Conservation (phyloP, 2,113 vertebrate species). For the Theristicus caerulescens region DNA sequence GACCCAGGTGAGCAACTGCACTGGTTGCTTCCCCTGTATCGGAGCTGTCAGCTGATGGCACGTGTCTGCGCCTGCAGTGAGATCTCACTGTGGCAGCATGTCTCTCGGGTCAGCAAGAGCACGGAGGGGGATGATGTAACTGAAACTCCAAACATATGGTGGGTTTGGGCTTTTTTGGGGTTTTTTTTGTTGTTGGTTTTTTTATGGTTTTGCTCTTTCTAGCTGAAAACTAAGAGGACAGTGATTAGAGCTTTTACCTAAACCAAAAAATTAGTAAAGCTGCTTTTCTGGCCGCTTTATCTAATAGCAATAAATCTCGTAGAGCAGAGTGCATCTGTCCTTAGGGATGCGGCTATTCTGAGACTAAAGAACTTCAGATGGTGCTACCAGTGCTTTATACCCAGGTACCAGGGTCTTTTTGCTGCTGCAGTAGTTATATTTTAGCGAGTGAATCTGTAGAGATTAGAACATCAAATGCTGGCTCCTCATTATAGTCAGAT, state of each 20-base stretch:
- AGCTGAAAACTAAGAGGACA: not conserved
- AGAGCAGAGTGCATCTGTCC: not conserved
- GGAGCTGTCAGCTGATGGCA: not conserved
- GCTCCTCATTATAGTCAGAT: not conserved
- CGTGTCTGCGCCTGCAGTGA: not conserved
- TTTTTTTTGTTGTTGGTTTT: too few relatives aligned
- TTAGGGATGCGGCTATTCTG: not conserved
- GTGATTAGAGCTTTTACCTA: not conserved
- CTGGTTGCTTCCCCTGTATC: not conserved
- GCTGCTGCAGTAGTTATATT: not conserved
- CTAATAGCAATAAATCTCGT: not conserved
- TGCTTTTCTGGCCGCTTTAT: constrained; percentile 29
- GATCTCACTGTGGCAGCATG: not conserved
- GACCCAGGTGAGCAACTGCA: rapidly evolving
- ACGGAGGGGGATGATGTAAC: not conserved
- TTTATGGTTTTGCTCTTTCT: not conserved
- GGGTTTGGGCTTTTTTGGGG: not conserved
- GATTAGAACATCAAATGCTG: not conserved
- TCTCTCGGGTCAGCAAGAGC: not conserved
- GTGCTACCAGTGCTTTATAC: not conserved
- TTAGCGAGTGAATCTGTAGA: not conserved
- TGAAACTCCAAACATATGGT: not conserved
- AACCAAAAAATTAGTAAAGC: not conserved
- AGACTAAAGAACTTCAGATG: not conserved
- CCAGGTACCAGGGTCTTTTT: not conserved